Base-by-base conservation (phyloP, 2,888 invertebrate genomes). In the Drosophila pegasa region DNA sequence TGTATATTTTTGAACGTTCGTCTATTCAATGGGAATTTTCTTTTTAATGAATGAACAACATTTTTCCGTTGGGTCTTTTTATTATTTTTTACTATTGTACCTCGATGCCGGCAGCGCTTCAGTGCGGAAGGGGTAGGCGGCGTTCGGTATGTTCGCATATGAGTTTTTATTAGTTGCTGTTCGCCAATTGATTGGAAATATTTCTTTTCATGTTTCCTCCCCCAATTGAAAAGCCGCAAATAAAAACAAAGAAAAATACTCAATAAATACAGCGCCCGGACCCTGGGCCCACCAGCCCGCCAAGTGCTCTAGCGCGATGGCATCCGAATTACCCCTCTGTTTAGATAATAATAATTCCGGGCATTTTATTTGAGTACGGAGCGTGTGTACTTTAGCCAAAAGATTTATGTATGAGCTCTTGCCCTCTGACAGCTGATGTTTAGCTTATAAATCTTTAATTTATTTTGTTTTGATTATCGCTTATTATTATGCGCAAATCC, bases 131-230 rank as follows among this genome's bases (percentile, higher is more conserved):
- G 50, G 35, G 22, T 8, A 37, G n/a, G 14, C 5, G 25, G 4
- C 10, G 50, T 35, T 10, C 7, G 18, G 16, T 10, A 37, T 74
- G 58, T 56, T 74, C 77, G 48, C 64, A 70, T 72, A 80, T 80
- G 82, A 78, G 76, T 66, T 85, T 87, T 87, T 85, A 87, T 85
- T 87, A 71, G 75, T 77, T 85, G 80, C 62, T 80, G 74, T 80
- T 82, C 85, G 80, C 77, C 88, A 85, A 85, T 85, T 85, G 85
- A 85, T 87, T 85, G 85, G 79, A 85, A 87, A 87, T 86, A 86
- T 85, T 86, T 80, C 86, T 79, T 85, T 87, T 85, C 86, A 88
- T 86, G 88, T 88, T 71, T 62, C 14, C 77, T 41, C 16, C 37
- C 37, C 72, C 65, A 75, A 65, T 75, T 63, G 71, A 73, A 71